Conservation (phyloP, 2,113 vertebrate genomes). For the Pterocles orientalis region DNA sequence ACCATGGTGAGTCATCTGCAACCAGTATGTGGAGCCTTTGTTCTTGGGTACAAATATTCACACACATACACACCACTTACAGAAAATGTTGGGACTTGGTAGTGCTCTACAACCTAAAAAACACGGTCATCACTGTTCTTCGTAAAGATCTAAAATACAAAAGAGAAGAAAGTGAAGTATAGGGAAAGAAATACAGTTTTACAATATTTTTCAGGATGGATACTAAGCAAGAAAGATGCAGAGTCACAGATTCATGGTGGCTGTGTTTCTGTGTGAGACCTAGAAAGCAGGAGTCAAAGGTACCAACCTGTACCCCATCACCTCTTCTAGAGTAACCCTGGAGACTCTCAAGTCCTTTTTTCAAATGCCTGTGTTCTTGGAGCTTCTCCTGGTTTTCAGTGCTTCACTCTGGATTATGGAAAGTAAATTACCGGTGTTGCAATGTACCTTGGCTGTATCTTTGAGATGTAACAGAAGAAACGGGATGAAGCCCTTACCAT, state of each 20-base stretch:
- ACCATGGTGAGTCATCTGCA: neutral
- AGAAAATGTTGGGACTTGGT: neutral
- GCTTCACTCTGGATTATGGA: neutral
- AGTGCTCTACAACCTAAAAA: neutral
- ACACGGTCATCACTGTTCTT: neutral
- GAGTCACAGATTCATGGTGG: neutral
- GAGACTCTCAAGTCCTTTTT: neutral
- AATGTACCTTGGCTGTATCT: neutral
- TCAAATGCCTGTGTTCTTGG: neutral
- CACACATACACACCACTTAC: accelerated
- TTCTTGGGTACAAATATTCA: neutral
- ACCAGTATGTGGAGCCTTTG: neutral
- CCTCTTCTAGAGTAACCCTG: neutral
- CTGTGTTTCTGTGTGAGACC: neutral
- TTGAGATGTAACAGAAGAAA: neutral
- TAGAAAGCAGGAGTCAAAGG: neutral
- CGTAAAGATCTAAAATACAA: neutral
- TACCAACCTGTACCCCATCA: neutral
- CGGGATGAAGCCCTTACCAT: neutral
- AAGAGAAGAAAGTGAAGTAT: neutral
- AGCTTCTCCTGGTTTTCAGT: neutral
- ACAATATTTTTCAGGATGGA: neutral
- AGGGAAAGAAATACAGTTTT: neutral
- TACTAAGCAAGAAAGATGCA: neutral
- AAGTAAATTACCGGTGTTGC: neutral